phyloP scores from a whole-genome alignment of 2,797 vertebrate species.

The Smutsia temminckii region DNA sequence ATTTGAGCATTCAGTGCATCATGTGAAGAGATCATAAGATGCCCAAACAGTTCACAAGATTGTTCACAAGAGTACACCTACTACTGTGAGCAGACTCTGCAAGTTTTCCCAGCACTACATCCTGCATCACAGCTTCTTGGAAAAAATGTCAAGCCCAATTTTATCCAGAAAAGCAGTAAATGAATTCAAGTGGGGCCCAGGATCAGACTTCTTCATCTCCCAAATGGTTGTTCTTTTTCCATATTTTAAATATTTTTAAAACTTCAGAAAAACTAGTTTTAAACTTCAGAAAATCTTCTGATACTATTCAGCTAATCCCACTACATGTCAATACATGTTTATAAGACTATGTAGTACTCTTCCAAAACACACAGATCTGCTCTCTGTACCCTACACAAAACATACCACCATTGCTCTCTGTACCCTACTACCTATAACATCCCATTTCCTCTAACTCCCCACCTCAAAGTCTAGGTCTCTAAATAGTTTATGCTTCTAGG shows the following conservation, averaged over 20 bases:
- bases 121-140: neutral
- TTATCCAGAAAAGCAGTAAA: neutral
- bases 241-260: neutral
- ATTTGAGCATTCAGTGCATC: neutral
- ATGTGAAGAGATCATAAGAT: slow-evolving; percentile 20
- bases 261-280: neutral
- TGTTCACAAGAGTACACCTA: neutral
- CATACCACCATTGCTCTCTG: neutral
- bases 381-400: neutral
- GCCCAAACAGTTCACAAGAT: neutral
- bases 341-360: neutral
- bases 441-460: neutral
- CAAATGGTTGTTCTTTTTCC: neutral
- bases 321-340: neutral
- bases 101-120: neutral
- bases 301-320: neutral
- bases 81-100: neutral
- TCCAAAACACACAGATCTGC: neutral
- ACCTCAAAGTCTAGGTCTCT: neutral
- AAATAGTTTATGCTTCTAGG: neutral
- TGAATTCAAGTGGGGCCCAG: neutral
- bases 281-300: neutral
- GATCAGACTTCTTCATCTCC: neutral
- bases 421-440: neutral
- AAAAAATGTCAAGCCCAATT: slow-evolving; percentile 19